Evolutionary conservation across 2,113 vertebrate genomes (phyloP), one percentile per base, ranked within the genome.

Genomic region (Engystomops pustulosus): DNA sequence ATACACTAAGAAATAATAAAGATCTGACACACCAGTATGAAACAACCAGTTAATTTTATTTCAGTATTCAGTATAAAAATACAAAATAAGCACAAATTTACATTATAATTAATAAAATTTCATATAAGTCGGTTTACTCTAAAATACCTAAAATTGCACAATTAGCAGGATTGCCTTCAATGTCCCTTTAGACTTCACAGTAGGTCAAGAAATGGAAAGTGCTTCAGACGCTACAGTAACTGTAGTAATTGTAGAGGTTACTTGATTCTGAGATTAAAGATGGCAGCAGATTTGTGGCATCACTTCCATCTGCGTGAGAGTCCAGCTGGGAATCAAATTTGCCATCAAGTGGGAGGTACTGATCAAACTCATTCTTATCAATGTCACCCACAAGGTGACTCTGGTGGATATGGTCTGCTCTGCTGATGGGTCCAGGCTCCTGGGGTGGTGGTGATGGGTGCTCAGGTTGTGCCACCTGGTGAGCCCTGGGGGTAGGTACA

Each of bases 341-440:
- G 79, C 94, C 93, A 68, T 94, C 94, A 45, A 23, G 53, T 11
- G 23, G 25, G 90, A 98, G 90, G 85, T 98, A 98, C 90, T 98
- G 97, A 91, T 99, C 97, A 76, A 99, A 98, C 88, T 98, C 97
- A 23, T 91, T 93, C 90, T 95, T 95, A 88, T 98, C 96, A 89
- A 98, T 92, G 65, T 97, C 97, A 15, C 90, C 93, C 77, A 97
- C 91, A 68, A 98, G 93, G 88, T 96, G 96, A 0, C 92, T 89
- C 68, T 91, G 93, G 76, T 91, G 93, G 87, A 90, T 90, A 20
- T 89, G 93, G 80, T 97, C 96, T 86, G 93, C 87, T 85, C 90
- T 84, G 74, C 94, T 93, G 14, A 90, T 87, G 69, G 91, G 87
- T 62, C 91, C 91, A 18, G 91, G 86, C 85, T 96, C 95, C 0